A percentile compares a stretch with the other conserved stretches of the same genome.
Conservation (phyloP, 2,797 vertebrate species). For the Choloepus didactylus region DNA sequence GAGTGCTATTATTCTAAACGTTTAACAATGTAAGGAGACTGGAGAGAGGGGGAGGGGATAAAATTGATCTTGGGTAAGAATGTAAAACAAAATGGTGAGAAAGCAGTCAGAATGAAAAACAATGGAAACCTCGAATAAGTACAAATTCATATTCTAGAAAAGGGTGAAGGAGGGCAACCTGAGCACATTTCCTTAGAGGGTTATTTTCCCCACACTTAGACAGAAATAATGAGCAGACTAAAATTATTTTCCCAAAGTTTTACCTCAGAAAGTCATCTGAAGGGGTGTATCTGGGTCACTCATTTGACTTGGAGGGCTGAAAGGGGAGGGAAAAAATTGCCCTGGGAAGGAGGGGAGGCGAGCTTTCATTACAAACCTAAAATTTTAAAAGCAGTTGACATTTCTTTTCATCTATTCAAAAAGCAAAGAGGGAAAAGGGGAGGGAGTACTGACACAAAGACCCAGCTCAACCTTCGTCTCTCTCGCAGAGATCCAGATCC, state of each 20-base stretch:
- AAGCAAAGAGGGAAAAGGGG: constrained; percentile 1
- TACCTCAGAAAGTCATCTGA: constrained; percentile 78
- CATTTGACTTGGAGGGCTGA: constrained; percentile 61
- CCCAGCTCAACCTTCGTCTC: constrained; percentile 57
- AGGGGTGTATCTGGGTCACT: constrained; percentile 79
- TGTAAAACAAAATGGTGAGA: constrained; percentile 85
- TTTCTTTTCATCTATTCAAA: not conserved
- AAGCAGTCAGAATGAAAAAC: constrained; percentile 80
- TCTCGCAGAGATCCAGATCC: not conserved
- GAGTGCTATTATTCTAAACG: constrained; percentile 84
- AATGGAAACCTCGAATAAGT: constrained; percentile 68
- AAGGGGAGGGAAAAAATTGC: not conserved
- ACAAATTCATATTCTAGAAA: constrained; percentile 60
- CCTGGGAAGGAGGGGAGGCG: constrained; percentile 33
- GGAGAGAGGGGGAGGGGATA: constrained; percentile 79
- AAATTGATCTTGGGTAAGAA: constrained; percentile 82
- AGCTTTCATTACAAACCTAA: constrained; percentile 64
- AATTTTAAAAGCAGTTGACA: constrained; percentile 55
- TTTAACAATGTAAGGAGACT: constrained; percentile 83
- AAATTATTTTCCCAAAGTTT: constrained; percentile 82
- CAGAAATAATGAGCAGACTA: constrained; percentile 72
- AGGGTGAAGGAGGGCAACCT: constrained; percentile 32
- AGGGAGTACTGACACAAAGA: constrained; percentile 74
- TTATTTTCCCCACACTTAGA: constrained; percentile 70
- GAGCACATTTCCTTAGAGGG: constrained; percentile 60